These are phyloP conservation scores for Pempheris klunzingeri DNA, from an alignment of 2,797 vertebrate genomes.

Conservation along the genomic window DNA sequence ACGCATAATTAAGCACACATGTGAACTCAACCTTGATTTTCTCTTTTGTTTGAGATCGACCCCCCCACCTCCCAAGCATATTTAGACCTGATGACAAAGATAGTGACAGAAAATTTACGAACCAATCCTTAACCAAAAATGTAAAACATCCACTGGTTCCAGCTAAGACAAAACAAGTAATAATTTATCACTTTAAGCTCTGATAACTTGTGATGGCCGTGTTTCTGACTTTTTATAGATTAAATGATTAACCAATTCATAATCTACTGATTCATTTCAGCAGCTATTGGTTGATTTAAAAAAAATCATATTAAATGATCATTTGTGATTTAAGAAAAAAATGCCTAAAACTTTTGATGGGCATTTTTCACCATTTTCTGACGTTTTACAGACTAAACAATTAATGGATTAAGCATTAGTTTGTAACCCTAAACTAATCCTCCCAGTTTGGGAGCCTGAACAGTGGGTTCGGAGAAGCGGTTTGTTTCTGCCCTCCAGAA, in stretches of 20 bases:
- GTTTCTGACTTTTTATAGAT: not conserved
- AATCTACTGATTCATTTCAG: not conserved
- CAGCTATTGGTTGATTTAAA: not conserved
- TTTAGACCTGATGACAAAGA: not conserved
- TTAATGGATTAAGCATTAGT: not conserved
- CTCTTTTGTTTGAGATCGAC: not conserved
- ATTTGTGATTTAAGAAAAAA: not conserved
- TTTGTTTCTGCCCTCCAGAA: slow-evolving; percentile 8
- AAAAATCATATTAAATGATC: not conserved
- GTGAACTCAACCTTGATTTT: not conserved
- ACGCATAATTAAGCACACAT: not conserved
- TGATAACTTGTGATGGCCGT: not conserved
- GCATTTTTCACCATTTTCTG: not conserved
- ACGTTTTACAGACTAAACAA: not conserved
- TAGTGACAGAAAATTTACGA: no score
- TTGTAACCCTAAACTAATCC: not conserved
- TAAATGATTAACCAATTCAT: not conserved
- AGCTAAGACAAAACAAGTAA: not conserved
- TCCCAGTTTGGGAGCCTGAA: not conserved
- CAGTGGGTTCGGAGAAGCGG: not conserved
- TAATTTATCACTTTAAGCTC: not conserved
- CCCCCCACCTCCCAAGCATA: no score
- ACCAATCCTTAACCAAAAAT: not conserved
- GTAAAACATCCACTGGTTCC: not conserved
- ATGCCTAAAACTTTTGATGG: not conserved